phyloP scores from a whole-genome alignment of 2,888 invertebrate species.

The Aphodius sticticus region DNA sequence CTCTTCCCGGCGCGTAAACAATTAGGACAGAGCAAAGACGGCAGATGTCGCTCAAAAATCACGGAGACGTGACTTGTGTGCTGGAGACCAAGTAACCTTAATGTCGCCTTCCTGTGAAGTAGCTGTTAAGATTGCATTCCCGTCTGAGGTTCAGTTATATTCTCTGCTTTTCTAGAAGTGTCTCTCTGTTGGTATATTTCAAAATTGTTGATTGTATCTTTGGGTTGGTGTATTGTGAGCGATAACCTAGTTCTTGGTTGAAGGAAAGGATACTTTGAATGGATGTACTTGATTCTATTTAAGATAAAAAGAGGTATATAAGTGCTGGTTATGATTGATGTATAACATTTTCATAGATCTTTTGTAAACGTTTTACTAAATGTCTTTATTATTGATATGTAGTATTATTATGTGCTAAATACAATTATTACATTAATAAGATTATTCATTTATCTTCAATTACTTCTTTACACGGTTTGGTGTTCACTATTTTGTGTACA shows the following conservation, averaged over 20 bases:
- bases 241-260: background rate
- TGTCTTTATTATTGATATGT: background rate
- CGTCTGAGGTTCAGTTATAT: background rate
- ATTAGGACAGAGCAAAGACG: background rate
- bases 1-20: background rate
- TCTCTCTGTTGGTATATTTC: background rate
- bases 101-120: background rate
- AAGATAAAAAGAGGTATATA: background rate
- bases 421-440: no score
- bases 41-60: background rate
- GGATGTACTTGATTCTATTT: background rate
- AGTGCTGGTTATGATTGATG: background rate
- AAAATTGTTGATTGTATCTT: background rate
- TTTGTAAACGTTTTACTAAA: background rate
- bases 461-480: no score
- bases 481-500: no score
- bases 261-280: background rate
- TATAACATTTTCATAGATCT: background rate
- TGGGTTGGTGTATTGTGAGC: background rate
- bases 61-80: background rate
- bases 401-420: no score
- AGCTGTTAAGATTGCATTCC: background rate
- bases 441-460: no score
- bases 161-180: background rate
- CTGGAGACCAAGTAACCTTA: background rate